Conservation (phyloP, 1,140 invertebrate species). For the Anadara kagoshimensis region DNA sequence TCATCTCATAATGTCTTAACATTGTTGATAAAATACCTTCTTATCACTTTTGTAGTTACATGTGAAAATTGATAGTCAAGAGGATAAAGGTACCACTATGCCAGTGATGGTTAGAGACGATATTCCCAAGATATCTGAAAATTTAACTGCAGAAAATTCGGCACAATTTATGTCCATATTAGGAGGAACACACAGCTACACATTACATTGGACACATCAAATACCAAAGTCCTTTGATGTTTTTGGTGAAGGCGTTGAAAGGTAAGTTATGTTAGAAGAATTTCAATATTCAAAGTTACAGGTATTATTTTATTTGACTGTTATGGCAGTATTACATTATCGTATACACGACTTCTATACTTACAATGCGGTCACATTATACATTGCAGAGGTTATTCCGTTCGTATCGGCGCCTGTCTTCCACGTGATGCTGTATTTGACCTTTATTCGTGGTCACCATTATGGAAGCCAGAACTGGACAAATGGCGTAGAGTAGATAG, state of each 20-base stretch:
- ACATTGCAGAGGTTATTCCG: background rate
- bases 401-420: constrained; percentile 7
- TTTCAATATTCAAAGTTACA: background rate
- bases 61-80: background rate
- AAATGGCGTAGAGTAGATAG: constrained; percentile 5
- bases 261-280: constrained; percentile 2
- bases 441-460: constrained; percentile 2
- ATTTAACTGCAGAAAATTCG: background rate
- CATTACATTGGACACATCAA: constrained; percentile 15
- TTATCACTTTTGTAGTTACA: background rate
- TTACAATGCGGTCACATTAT: background rate
- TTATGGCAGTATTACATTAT: background rate
- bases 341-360: background rate
- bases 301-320: too few species aligned
- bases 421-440: constrained; percentile 11
- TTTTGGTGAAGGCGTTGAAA: constrained; percentile 9
- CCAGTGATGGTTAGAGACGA: constrained; percentile 27
- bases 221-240: constrained; percentile 12
- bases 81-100: background rate
- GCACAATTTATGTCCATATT: constrained; percentile 14
- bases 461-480: background rate
- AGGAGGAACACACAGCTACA: constrained; percentile 17
- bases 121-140: constrained; percentile 3
- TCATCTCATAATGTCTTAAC: background rate
- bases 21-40: background rate